phyloP scores from a whole-genome alignment of 2,888 invertebrate species.

The Ceramica pisi region DNA sequence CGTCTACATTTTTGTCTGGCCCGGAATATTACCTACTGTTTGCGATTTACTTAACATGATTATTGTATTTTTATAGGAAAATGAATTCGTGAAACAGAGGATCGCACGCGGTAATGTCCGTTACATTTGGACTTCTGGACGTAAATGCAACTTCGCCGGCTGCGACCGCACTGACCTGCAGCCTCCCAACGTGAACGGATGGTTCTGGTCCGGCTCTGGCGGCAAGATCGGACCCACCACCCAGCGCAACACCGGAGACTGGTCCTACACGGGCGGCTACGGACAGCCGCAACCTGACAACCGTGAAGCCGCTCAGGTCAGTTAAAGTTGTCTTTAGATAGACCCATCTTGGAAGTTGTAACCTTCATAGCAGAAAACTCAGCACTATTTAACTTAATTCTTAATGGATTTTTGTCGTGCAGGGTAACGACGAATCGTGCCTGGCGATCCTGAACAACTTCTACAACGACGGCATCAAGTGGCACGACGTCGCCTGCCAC shows the following conservation, averaged over 20 bases:
- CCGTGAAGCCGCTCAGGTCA: constrained; percentile 96
- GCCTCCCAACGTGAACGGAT: constrained; percentile 96
- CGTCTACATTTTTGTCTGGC: neutral
- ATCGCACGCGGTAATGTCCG: constrained; percentile 94
- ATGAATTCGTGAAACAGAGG: constrained; percentile 97
- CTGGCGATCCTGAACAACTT: constrained; percentile 97
- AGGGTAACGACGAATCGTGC: constrained; percentile 98
- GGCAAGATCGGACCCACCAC: constrained; percentile 97
- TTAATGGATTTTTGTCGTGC: constrained; percentile 49
- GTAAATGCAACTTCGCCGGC: constrained; percentile 98
- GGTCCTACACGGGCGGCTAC: constrained; percentile 97
- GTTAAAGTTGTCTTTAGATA: constrained; percentile 16
- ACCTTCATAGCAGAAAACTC: neutral
- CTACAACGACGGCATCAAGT: constrained; percentile 96
- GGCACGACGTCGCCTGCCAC: constrained; percentile 97
- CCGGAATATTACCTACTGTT: constrained; percentile 9
- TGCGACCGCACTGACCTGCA: constrained; percentile 95
- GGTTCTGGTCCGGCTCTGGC: constrained; percentile 98
- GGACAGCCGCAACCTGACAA: constrained; percentile 97
- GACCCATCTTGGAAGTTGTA: neutral
- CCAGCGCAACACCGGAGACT: constrained; percentile 97
- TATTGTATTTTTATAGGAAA: constrained; percentile 89
- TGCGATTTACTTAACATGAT: neutral
- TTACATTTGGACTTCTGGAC: constrained; percentile 97
- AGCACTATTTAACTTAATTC: neutral